phyloP scores from a whole-genome alignment of 2,888 invertebrate species.

The Thecophora atra region DNA sequence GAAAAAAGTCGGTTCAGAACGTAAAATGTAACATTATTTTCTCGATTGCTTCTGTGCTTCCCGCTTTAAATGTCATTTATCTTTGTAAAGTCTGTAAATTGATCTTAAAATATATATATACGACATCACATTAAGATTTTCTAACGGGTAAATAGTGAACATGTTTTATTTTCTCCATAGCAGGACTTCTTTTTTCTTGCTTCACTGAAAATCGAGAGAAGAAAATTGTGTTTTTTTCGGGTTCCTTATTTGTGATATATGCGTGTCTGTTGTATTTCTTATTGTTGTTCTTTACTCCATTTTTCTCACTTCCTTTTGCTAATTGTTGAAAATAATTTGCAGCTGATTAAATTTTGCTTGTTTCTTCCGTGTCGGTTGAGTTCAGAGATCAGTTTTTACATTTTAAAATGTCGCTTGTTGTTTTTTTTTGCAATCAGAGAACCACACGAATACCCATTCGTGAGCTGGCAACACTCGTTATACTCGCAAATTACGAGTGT shows the following conservation, averaged over 20 bases:
- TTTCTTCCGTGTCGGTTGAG: not conserved
- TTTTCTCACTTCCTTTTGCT: conserved; percentile 18
- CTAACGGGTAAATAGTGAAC: conserved; percentile 33
- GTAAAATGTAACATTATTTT: no score
- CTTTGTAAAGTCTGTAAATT: conserved; percentile 35
- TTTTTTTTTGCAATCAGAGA: no score
- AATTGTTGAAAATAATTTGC: conserved; percentile 5
- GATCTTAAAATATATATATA: conserved; percentile 29
- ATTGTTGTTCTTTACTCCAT: not conserved
- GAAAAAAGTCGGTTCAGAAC: no score
- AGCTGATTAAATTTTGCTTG: not conserved
- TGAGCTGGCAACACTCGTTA: no score
- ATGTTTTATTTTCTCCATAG: conserved; percentile 16
- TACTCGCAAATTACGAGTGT: no score
- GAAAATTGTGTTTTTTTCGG: not conserved
- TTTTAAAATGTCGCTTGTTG: not conserved
- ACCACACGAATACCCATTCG: no score
- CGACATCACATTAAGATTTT: conserved; percentile 33
- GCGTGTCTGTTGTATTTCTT: not conserved
- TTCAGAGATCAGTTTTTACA: not conserved
- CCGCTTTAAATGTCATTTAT: not conserved
- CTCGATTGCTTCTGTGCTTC: not conserved
- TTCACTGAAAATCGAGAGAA: no score
- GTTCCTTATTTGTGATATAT: not conserved
- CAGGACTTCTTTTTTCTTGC: not conserved